Evolutionary conservation across 2,888 invertebrate species (phyloP).

Genomic region (Coenonympha glycerion): DNA sequence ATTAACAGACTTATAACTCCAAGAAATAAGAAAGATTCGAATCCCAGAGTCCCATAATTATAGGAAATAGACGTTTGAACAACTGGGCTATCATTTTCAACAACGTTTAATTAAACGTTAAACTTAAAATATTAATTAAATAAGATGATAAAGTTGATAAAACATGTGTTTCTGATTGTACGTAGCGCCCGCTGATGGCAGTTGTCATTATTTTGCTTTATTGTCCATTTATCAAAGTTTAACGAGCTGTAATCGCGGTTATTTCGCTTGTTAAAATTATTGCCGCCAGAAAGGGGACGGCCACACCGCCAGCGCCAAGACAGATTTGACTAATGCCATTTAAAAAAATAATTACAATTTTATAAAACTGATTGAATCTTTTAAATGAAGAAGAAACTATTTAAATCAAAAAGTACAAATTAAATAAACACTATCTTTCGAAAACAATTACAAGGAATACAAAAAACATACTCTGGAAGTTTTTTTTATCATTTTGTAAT

Average conservation of each 20-base stretch:
- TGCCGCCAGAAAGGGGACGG: slow-evolving; percentile 5
- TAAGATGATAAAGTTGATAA: slow-evolving; percentile 6
- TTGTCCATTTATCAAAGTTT: slow-evolving; percentile 64
- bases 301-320: slow-evolving; percentile 5
- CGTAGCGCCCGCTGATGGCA: slow-evolving; percentile 23
- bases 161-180: slow-evolving; percentile 16
- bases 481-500: too few species aligned
- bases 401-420: too few species aligned
- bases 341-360: background rate
- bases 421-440: too few species aligned
- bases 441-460: too few species aligned
- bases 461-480: too few species aligned
- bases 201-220: slow-evolving; percentile 49
- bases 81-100: too few species aligned
- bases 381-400: too few species aligned
- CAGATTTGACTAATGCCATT: slow-evolving; percentile 5
- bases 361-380: too few species aligned
- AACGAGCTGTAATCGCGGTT: slow-evolving; percentile 58
- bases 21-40: too few species aligned
- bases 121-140: slow-evolving; percentile 3
- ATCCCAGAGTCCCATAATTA: too few species aligned
- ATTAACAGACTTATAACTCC: too few species aligned
- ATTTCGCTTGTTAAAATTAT: slow-evolving; percentile 51
- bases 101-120: background rate
- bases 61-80: too few species aligned